Evolutionary conservation across 2,113 vertebrate genomes (phyloP), one percentile per base, ranked within the genome.

Genomic region (Rhynchopsitta pachyrhyncha): DNA sequence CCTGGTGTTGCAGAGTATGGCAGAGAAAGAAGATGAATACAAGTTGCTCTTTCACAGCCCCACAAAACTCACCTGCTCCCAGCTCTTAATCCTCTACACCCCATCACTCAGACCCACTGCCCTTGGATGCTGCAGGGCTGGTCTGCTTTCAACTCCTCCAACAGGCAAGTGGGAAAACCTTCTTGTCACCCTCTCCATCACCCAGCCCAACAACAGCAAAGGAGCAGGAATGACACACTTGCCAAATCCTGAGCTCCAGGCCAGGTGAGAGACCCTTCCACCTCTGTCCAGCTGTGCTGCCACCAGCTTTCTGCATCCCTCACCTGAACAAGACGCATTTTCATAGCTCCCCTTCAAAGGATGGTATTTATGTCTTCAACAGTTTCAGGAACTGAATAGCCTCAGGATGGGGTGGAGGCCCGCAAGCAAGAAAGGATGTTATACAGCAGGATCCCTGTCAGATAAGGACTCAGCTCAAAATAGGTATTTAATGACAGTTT

Each of bases 61-160:
- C 42, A 79, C n/a, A 77, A 28, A 90, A 83, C 46, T 44, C 62
- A 71, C 23, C 11, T 37, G 42, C 64, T 77, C 29, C 49, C 47
- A 37, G 68, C 28, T 83, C 29, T 91, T 42, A 24, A 8, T 71
- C 31, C 50, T 73, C 44, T 53, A 31, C 8, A 29, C 8, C 33
- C 9, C 1, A 0, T 24, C 37, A 42, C 31, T 53, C 49, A 59
- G 23, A 46, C 10, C 2, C 13, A 62, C 2, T 0, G 0, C 10
- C 29, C 29, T 18, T 7, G 7, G 44, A 11, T 35, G 18, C n/a
- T 66, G 68, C 31, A 44, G n/a, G 8, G 31, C 13, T 66, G 18
- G 8, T 4, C 18, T 85, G 57, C 46, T 86, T 94, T 77, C n/a
- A 60, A 20, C 35, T 73, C 13, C 6, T 69, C 14, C 20, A 39